phyloP scores from a whole-genome alignment of 2,797 vertebrate species.

The Sparidentex hasta region DNA sequence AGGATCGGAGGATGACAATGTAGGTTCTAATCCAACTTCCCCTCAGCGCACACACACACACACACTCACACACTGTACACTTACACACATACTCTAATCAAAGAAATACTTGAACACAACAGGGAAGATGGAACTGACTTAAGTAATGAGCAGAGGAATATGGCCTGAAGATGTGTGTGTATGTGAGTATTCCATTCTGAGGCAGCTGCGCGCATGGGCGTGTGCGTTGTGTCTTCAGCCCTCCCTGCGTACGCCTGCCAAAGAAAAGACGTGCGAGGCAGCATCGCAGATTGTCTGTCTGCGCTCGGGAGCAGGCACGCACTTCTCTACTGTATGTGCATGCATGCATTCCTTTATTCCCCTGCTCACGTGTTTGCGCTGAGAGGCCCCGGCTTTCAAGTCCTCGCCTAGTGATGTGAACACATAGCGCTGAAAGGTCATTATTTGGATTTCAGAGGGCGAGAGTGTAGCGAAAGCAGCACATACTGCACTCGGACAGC shows the following conservation, averaged over 20 bases:
- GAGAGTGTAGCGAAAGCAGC: slow-evolving; percentile 17
- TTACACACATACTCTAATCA: slow-evolving; percentile 65
- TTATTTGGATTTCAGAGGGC: slow-evolving; percentile 50
- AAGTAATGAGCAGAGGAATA: slow-evolving; percentile 63
- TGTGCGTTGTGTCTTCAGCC: slow-evolving; percentile 1
- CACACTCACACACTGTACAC: slow-evolving; percentile 8
- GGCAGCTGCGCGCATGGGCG: slow-evolving; percentile 24
- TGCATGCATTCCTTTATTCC: slow-evolving; percentile 41
- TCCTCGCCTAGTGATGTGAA: slow-evolving; percentile 42
- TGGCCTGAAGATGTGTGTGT: slow-evolving; percentile 48
- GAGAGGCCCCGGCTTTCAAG: slow-evolving; percentile 43
- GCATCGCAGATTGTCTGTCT: slow-evolving; percentile 20
- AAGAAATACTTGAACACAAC: slow-evolving; percentile 65
- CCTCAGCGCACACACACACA: slow-evolving; percentile 7
- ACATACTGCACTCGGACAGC: slow-evolving; percentile 8
- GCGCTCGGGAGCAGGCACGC: slow-evolving; percentile 6
- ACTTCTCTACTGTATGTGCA: slow-evolving; percentile 26
- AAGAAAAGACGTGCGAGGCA: slow-evolving; percentile 19
- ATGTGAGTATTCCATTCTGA: slow-evolving; percentile 37
- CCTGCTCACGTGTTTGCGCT: slow-evolving; percentile 37
- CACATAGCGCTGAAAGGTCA: slow-evolving; percentile 38
- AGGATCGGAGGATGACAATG: slow-evolving; percentile 49
- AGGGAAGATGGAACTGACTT: slow-evolving; percentile 48
- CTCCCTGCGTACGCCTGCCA: neutral
- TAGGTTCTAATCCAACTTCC: slow-evolving; percentile 60